Evolutionary conservation across 2,113 vertebrate genomes (phyloP).

Genomic region (Equus quagga): DNA sequence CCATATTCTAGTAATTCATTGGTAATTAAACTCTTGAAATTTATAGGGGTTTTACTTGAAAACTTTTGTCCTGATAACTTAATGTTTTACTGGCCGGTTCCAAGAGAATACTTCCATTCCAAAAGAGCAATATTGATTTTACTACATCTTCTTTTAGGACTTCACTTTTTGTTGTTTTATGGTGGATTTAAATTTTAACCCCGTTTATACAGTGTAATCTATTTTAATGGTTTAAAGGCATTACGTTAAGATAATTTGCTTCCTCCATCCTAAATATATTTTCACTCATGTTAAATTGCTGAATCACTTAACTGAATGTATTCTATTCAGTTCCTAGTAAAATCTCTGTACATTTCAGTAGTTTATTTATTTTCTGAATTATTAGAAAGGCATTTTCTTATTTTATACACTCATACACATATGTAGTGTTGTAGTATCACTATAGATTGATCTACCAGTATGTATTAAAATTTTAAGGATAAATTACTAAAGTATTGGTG

Average conservation of each 20-base stretch:
- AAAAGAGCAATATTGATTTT: conserved; percentile 70
- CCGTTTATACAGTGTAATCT: conserved; percentile 47
- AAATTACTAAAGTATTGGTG: not conserved
- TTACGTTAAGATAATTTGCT: conserved; percentile 53
- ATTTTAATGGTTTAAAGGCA: conserved; percentile 55
- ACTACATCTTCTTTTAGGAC: conserved; percentile 40
- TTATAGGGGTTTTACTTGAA: conserved; percentile 45
- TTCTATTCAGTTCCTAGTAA: not conserved
- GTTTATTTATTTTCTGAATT: conserved; percentile 20
- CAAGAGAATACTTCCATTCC: conserved; percentile 44
- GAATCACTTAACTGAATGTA: not conserved
- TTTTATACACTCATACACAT: not conserved
- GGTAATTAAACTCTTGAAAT: conserved; percentile 61
- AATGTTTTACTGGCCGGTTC: conserved; percentile 35
- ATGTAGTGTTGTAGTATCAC: not conserved
- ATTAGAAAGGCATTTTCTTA: not conserved
- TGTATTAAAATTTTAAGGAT: not conserved
- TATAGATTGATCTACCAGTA: not conserved
- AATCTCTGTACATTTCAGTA: not conserved
- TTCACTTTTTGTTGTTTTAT: conserved; percentile 55
- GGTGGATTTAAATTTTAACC: conserved; percentile 66
- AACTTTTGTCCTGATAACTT: conserved; percentile 10
- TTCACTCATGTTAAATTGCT: conserved; percentile 50
- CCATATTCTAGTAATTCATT: not conserved
- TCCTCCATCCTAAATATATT: conserved; percentile 11